Percentiles rank a stretch among this genome's conserved stretches.
phyloP scores from a whole-genome alignment of 2,888 invertebrate species.

The Agriopis aurantiaria region DNA sequence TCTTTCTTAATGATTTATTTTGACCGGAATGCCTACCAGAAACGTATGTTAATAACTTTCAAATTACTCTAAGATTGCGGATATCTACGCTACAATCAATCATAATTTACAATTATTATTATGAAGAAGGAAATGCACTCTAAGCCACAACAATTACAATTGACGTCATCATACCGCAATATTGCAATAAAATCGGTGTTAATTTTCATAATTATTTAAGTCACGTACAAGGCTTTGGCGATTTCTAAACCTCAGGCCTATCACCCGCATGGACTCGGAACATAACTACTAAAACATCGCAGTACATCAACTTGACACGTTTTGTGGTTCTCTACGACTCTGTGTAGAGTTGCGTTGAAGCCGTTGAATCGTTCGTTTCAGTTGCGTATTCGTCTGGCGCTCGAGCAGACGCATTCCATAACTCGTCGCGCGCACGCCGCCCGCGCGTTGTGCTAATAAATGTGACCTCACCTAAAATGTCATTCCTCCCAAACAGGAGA shows the following conservation, averaged over 20 bases:
- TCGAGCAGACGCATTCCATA: slow-evolving; percentile 37
- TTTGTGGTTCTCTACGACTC: neutral
- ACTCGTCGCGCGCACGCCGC: slow-evolving; percentile 17
- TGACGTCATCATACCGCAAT: slow-evolving; percentile 51
- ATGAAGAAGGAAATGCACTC: slow-evolving; percentile 18
- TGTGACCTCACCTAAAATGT: slow-evolving; percentile 42
- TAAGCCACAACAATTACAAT: slow-evolving; percentile 27
- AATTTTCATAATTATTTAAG: slow-evolving; percentile 49
- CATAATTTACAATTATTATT: slow-evolving; percentile 1
- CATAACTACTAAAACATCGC: slow-evolving; percentile 11
- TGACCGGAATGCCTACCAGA: neutral
- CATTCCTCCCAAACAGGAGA: slow-evolving; percentile 38
- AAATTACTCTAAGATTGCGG: neutral
- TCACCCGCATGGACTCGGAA: slow-evolving; percentile 49
- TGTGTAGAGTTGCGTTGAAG: neutral
- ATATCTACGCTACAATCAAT: neutral
- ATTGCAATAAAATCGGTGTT: slow-evolving; percentile 45
- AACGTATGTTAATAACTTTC: neutral
- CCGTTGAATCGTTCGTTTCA: slow-evolving; percentile 7
- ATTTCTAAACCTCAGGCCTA: slow-evolving; percentile 55
- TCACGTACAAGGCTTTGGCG: slow-evolving; percentile 56
- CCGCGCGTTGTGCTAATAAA: slow-evolving; percentile 15
- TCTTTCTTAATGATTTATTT: neutral
- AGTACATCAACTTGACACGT: slow-evolving; percentile 25
- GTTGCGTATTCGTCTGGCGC: slow-evolving; percentile 38